These are phyloP conservation scores for Melanerpes formicivorus DNA, from an alignment of 2,113 vertebrate genomes.

Conservation along the genomic window DNA sequence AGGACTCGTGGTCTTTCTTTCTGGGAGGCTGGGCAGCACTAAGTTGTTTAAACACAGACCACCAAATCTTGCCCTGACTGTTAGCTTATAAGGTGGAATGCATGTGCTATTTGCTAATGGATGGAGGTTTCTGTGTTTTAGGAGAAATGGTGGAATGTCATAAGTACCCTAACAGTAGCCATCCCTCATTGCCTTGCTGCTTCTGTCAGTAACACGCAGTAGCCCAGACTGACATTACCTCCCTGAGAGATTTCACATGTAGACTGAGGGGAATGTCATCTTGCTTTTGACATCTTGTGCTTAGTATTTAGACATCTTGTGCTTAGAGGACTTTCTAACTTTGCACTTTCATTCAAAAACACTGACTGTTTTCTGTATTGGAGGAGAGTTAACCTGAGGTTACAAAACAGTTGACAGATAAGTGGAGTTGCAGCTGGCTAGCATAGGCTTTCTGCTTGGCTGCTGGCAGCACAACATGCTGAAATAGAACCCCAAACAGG, in stretches of 20 bases:
- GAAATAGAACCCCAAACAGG: neutral
- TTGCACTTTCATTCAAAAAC: neutral
- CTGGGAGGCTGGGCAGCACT: neutral
- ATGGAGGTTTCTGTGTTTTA: neutral
- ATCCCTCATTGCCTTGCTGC: neutral
- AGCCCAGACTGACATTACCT: neutral
- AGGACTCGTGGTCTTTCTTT: fast-evolving
- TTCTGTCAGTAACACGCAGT: neutral
- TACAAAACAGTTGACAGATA: neutral
- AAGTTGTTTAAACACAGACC: neutral
- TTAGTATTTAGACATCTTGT: neutral
- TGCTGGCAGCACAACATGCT: neutral
- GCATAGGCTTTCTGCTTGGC: neutral
- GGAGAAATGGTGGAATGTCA: neutral
- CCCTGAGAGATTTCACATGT: neutral
- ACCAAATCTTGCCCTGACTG: neutral
- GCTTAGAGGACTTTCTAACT: neutral
- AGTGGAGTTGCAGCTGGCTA: neutral
- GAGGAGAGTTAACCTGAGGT: neutral
- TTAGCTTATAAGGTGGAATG: neutral
- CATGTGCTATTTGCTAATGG: neutral
- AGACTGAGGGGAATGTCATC: neutral
- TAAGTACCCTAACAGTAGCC: neutral
- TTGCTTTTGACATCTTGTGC: neutral
- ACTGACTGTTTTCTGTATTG: neutral